Conservation (phyloP, 1,140 invertebrate genomes). For the Zaprionus ghesquierei region DNA sequence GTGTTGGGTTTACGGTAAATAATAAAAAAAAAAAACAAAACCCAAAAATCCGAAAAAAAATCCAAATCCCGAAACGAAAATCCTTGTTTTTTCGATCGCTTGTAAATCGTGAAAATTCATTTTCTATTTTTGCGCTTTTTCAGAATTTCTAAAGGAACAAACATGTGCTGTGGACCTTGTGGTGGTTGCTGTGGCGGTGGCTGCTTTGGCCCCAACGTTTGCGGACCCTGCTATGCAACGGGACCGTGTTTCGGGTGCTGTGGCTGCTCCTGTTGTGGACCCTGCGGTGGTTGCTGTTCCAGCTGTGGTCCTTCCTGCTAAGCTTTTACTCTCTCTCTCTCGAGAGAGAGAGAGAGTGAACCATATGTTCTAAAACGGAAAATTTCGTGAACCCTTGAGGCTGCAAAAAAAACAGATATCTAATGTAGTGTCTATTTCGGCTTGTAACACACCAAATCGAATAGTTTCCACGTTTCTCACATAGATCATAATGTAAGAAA, state of each 20-base stretch:
- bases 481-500: conserved; percentile 5
- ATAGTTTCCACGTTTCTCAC: not conserved
- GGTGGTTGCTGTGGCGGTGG: conserved; percentile 25
- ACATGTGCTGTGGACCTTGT: conserved; percentile 45
- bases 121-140: not conserved
- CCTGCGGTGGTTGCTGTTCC: conserved; percentile 26
- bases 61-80: not conserved
- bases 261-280: conserved; percentile 16
- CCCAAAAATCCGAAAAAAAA: not conserved
- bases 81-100: no score
- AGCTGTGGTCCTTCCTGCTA: conserved; percentile 38
- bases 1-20: conserved; percentile 19
- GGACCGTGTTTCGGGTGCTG: conserved; percentile 39
- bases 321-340: no score
- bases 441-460: not conserved
- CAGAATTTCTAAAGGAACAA: conserved; percentile 1
- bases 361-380: not conserved
- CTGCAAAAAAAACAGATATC: no score
- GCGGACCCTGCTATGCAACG: conserved; percentile 32
- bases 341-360: no score
- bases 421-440: not conserved
- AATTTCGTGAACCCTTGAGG: not conserved
- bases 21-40: not conserved
- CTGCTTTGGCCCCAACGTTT: conserved; percentile 34
- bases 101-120: not conserved